Evolutionary conservation across 2,888 invertebrate genomes (phyloP).

Genomic region (Lasioglossum malachurum): DNA sequence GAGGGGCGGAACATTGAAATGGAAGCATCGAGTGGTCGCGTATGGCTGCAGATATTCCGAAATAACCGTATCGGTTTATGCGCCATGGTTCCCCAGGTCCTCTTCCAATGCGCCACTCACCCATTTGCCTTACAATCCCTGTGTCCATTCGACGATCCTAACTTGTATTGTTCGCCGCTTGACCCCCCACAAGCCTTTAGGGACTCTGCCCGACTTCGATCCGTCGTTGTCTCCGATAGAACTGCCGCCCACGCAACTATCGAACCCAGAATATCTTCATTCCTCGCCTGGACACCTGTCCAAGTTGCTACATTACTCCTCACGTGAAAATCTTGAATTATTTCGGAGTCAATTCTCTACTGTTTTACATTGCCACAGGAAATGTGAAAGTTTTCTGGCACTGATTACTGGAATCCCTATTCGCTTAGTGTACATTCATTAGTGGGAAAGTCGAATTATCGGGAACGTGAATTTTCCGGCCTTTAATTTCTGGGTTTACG

Average conservation of each 20-base stretch:
- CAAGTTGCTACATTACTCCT: background rate
- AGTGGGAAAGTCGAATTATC: background rate
- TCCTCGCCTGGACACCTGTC: background rate
- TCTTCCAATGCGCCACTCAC: slow-evolving; percentile 66
- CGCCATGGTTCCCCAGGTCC: slow-evolving; percentile 72
- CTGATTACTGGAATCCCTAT: background rate
- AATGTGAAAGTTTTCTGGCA: background rate
- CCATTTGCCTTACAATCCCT: slow-evolving; percentile 68
- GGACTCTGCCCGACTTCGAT: background rate
- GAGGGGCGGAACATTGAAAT: slow-evolving; percentile 82
- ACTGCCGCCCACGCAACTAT: background rate
- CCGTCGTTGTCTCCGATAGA: background rate
- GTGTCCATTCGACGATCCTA: slow-evolving; percentile 58
- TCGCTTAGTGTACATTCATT: background rate
- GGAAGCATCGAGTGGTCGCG: slow-evolving; percentile 79
- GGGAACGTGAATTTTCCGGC: background rate
- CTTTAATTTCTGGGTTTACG: background rate
- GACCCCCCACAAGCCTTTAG: slow-evolving; percentile 1
- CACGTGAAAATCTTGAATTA: background rate
- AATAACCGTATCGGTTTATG: slow-evolving; percentile 80
- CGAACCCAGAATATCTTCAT: background rate
- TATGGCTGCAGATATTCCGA: slow-evolving; percentile 80
- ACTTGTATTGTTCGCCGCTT: slow-evolving; percentile 34
- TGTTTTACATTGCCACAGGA: background rate
- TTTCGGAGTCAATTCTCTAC: background rate